A percentile compares a stretch with the other conserved stretches of the same genome.
phyloP scores from a whole-genome alignment of 2,113 vertebrate species.

The Rhineura floridana region DNA sequence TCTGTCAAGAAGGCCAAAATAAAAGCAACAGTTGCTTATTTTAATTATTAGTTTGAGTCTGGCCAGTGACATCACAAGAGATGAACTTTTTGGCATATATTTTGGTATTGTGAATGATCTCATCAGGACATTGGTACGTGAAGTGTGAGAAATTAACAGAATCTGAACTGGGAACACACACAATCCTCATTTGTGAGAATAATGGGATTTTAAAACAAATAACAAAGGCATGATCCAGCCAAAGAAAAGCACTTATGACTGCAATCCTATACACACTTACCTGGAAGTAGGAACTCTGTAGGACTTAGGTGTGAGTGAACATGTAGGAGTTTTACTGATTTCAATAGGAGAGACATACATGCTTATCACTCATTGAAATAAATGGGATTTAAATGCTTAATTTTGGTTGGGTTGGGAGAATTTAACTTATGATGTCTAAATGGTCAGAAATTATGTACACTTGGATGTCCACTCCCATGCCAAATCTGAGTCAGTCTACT shows the following conservation, averaged over 20 bases:
- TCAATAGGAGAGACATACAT: conserved; percentile 18
- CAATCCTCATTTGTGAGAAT: conserved; percentile 26
- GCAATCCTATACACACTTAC: neutral
- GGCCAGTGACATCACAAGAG: neutral
- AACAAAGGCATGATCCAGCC: conserved; percentile 8
- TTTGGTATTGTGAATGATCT: neutral
- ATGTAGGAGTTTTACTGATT: neutral
- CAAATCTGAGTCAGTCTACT: neutral
- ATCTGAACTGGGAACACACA: conserved; percentile 56
- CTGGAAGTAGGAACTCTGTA: neutral
- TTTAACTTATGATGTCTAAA: neutral
- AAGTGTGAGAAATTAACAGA: conserved; percentile 45
- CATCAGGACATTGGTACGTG: conserved; percentile 41
- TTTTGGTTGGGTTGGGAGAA: neutral
- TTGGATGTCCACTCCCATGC: conserved; percentile 21
- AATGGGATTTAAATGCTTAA: neutral
- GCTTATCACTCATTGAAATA: neutral
- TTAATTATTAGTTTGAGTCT: neutral
- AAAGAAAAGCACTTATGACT: neutral
- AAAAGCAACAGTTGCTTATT: neutral
- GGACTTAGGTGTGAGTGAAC: neutral
- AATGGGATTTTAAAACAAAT: conserved; percentile 34
- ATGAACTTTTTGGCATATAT: neutral
- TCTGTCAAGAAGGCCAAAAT: neutral
- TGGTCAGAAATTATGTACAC: conserved; percentile 27